These are phyloP conservation scores for Drosophila colorata DNA, from an alignment of 2,888 invertebrate species.

Conservation along the genomic window DNA sequence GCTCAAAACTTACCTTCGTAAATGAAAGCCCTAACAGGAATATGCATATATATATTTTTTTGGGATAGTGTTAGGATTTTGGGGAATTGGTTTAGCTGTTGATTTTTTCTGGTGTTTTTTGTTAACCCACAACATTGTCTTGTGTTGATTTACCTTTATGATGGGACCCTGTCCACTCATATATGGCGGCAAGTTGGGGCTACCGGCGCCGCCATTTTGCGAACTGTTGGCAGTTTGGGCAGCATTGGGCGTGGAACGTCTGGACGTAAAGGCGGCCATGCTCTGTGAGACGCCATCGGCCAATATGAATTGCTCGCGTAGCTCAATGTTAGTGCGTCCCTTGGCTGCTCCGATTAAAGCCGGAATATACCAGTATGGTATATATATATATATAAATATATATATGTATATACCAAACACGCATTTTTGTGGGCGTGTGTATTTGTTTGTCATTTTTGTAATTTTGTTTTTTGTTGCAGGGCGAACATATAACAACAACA, in stretches of 20 bases:
- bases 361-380: conserved; percentile 26
- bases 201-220: conserved; percentile 85
- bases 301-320: conserved; percentile 99
- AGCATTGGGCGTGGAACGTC: conserved; percentile 94
- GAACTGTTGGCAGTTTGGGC: conserved; percentile 83
- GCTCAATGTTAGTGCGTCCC: conserved; percentile 99
- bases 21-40: conserved; percentile 23
- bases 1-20: conserved; percentile 63
- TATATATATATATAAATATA: conserved; percentile 23
- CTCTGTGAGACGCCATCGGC: conserved; percentile 99
- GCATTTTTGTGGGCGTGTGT: conserved; percentile 29
- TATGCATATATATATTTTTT: conserved; percentile 4
- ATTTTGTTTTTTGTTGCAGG: conserved; percentile 51
- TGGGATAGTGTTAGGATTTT: conserved; percentile 23
- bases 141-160: conserved; percentile 92
- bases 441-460: conserved; percentile 15
- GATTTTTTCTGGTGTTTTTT: conserved; percentile 22
- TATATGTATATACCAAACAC: conserved; percentile 25
- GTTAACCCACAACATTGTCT: conserved; percentile 41
- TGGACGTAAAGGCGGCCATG: conserved; percentile 99
- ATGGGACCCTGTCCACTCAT: conserved; percentile 92
- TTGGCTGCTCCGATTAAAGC: conserved; percentile 89
- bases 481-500: conserved; percentile 76
- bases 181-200: conserved; percentile 86
- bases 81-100: conserved; percentile 17